These are phyloP conservation scores for Hyles euphorbiae DNA, from an alignment of 1,140 invertebrate genomes.

Conservation along the genomic window DNA sequence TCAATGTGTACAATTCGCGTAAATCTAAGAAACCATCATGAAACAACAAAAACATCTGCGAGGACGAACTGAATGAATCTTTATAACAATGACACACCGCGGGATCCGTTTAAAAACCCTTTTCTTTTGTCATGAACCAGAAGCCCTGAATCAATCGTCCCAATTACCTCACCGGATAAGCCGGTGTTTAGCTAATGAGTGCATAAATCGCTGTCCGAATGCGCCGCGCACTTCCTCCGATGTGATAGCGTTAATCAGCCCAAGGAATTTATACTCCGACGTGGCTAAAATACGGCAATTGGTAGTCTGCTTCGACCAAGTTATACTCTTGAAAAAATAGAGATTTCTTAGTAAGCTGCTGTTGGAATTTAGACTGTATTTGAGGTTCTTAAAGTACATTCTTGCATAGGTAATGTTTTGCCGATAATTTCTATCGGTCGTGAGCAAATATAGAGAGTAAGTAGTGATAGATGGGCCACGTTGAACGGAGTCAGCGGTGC, in stretches of 20 bases:
- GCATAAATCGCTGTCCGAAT: slow-evolving; percentile 55
- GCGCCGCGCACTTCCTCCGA: slow-evolving; percentile 37
- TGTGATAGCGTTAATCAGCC: slow-evolving; percentile 57
- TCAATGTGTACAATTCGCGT: no score
- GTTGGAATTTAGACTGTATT: background rate
- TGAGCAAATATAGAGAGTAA: slow-evolving; percentile 56
- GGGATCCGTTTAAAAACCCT: no score
- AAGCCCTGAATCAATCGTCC: slow-evolving; percentile 42
- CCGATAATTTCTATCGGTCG: slow-evolving; percentile 52
- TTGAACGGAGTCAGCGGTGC: slow-evolving; percentile 48
- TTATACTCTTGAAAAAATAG: slow-evolving; percentile 38
- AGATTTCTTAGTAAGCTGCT: slow-evolving; percentile 19
- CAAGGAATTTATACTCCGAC: slow-evolving; percentile 50
- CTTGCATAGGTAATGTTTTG: slow-evolving; percentile 17
- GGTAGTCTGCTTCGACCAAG: slow-evolving; percentile 37
- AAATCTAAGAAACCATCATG: no score
- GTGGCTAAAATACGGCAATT: slow-evolving; percentile 51
- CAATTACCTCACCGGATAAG: slow-evolving; percentile 54
- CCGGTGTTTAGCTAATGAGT: slow-evolving; percentile 65
- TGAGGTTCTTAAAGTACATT: background rate
- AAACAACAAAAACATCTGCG: no score
- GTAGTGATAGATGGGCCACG: slow-evolving; percentile 59
- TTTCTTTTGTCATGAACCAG: slow-evolving; percentile 4
- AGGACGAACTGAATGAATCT: no score
- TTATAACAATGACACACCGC: no score